phyloP scores from a whole-genome alignment of 2,113 vertebrate species.

The Triplophysa tibetana region DNA sequence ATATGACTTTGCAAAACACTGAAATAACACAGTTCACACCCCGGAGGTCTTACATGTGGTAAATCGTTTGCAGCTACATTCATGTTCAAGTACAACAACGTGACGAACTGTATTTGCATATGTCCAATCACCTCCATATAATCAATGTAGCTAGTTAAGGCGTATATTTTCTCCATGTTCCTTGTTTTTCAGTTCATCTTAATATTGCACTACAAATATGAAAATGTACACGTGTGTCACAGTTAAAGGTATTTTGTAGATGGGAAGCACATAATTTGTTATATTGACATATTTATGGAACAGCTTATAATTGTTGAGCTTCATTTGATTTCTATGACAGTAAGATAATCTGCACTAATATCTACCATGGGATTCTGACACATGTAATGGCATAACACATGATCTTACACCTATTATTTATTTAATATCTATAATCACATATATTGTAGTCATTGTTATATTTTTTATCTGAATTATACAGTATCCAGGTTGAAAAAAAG shows the following conservation, averaged over 20 bases:
- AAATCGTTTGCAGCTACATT: conserved; percentile 67
- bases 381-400: conserved; percentile 11
- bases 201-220: conserved; percentile 38
- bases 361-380: conserved; percentile 10
- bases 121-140: conserved; percentile 35
- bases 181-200: conserved; percentile 11
- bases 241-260: conserved; percentile 28
- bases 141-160: conserved; percentile 54
- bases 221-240: conserved; percentile 27
- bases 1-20: conserved; percentile 59
- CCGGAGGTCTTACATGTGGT: conserved; percentile 46
- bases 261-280: conserved; percentile 33
- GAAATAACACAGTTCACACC: conserved; percentile 55
- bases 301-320: conserved; percentile 32
- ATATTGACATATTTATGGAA: conserved; percentile 26
- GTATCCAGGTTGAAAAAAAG: conserved; percentile 22
- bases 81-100: conserved; percentile 61
- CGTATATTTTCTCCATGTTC: conserved; percentile 31
- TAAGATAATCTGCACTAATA: conserved; percentile 32
- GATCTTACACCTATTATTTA: conserved; percentile 16
- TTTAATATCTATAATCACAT: conserved; percentile 32
- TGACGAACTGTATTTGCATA: conserved; percentile 54
- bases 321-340: conserved; percentile 23
- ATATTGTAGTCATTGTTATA: conserved; percentile 26
- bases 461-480: conserved; percentile 10